Evolutionary conservation across 2,888 invertebrate species (phyloP).

Genomic region (Drosophila sordidapex): DNA sequence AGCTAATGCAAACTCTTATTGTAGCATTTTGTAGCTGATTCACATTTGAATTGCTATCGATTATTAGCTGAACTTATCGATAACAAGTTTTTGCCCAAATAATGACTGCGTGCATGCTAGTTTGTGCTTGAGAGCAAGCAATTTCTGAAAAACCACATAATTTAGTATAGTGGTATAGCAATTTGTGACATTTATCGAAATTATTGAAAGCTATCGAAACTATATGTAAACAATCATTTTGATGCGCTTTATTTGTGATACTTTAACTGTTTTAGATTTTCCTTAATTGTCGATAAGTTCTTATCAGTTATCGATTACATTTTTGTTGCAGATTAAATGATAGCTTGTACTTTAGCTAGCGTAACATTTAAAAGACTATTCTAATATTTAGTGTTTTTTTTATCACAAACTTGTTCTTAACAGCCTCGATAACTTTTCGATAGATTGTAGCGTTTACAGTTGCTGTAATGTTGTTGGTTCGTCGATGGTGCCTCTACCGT

Average conservation of each 20-base stretch:
- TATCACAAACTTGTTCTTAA: background rate
- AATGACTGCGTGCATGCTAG: background rate
- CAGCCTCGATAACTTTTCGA: background rate
- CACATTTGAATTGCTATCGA: background rate
- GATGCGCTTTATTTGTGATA: background rate
- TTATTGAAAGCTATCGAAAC: background rate
- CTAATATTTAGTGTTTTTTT: background rate
- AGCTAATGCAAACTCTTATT: background rate
- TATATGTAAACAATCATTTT: background rate
- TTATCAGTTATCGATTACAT: background rate
- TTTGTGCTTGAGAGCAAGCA: background rate
- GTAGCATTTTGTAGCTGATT: background rate
- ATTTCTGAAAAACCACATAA: background rate
- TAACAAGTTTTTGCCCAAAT: background rate
- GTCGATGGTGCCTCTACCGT: background rate
- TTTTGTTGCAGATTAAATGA: background rate
- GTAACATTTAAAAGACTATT: background rate
- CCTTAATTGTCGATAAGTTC: background rate
- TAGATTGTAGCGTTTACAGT: constrained; percentile 7
- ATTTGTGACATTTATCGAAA: background rate
- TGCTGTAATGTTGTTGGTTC: background rate
- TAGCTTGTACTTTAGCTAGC: background rate
- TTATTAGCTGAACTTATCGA: constrained; percentile 1
- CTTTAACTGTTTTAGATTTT: background rate
- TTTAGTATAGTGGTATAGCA: background rate